Evolutionary conservation across 2,888 invertebrate genomes (phyloP).

Genomic region (Lepidochrysops patricia): DNA sequence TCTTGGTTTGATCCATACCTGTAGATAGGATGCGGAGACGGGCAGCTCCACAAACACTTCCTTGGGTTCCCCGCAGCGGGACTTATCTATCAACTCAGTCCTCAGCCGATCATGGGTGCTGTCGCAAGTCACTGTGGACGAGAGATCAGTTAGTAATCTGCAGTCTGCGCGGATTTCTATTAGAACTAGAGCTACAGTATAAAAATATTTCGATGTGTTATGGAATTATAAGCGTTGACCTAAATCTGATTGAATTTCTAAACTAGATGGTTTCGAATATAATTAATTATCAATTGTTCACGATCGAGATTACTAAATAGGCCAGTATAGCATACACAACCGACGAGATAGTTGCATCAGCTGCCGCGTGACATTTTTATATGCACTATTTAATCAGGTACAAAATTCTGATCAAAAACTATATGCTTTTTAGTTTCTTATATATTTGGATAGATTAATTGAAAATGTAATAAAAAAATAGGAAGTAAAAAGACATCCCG

Average conservation of each 20-base stretch:
- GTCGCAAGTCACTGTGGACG: constrained; percentile 48
- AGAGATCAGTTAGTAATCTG: not conserved
- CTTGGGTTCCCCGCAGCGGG: constrained; percentile 57
- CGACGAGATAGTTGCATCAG: not conserved
- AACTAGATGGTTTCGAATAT: too few species aligned
- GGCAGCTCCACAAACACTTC: constrained; percentile 54
- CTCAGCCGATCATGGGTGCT: constrained; percentile 40
- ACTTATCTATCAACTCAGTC: constrained; percentile 48
- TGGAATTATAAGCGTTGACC: too few species aligned
- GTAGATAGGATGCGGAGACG: constrained; percentile 44
- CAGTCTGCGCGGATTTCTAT: not conserved
- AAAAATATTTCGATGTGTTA: too few species aligned
- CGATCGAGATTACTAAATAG: not conserved
- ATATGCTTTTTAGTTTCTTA: not conserved
- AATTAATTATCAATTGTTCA: too few species aligned
- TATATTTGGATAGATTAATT: not conserved
- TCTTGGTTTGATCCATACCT: constrained; percentile 41
- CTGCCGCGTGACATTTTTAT: not conserved
- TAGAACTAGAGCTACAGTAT: too few species aligned
- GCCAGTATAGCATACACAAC: not conserved
- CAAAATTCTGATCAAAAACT: not conserved
- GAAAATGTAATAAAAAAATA: not conserved
- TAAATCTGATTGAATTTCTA: too few species aligned
- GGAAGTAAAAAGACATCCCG: not conserved
- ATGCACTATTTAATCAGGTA: not conserved